Evolutionary conservation across 2,888 invertebrate genomes (phyloP), one percentile per base, ranked within the genome.

Genomic region (Fragum fragum): DNA sequence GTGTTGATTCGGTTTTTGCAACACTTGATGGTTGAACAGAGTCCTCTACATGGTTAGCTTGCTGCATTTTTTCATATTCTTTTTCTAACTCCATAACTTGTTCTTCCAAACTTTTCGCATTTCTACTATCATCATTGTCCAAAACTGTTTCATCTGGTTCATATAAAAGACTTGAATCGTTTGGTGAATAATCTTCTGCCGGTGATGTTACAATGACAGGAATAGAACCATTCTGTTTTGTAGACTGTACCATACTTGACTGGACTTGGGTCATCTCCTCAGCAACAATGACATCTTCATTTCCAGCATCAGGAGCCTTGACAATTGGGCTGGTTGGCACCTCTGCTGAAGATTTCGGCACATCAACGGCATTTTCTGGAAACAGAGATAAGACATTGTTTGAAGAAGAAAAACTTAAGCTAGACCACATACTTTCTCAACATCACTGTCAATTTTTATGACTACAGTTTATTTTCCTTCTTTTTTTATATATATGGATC

Each of bases 11-110:
- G 18, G 74, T 71, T 59, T 72, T 73, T n/a, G 63, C 76, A n/a
- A 79, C 39, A 52, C 76, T 69, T 14, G 77, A 52, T 61, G 85
- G 81, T 26, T 73, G 76, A 16, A 81, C 61, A 28, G 68, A 79
- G 55, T 69, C 76, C 69, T 57, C 75, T 23, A 52, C 55, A 82
- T 90, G 89, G 79, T 90, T 90, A 47, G 85, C 81, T 42, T 81
- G 77, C 42, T 83, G 81, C 75, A 88, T 88, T 68, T 86, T 79
- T 66, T 89, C 87, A 72, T 83, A 88, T 73, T 90, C 88, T 52
- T 87, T 88, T 66, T 92, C 92, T 73, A 92, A 79, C 57, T 90
- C 88, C 71, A 87, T 85, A 18, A 92, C 87, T 85, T 92, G 91
- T n/a, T 91, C 91, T 61, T 92, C 92, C 69, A 92, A 81, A 28